Evolutionary conservation across 2,797 vertebrate genomes (phyloP), one percentile per base, ranked within the genome.

Genomic region (Atherinosoma microstoma): DNA sequence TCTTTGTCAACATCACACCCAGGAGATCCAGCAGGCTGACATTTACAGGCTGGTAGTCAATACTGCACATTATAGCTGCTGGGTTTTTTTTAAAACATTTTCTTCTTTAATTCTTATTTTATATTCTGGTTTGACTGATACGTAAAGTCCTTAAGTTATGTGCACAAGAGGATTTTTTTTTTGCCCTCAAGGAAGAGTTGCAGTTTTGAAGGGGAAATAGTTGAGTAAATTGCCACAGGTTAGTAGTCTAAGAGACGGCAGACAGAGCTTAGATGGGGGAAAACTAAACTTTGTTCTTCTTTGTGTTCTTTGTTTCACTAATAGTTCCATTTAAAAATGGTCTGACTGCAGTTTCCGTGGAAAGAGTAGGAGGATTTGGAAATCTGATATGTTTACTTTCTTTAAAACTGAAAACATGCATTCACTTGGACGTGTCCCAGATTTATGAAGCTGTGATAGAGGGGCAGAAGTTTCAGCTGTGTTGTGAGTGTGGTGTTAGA

Each of bases 21-120:
- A 10, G 7, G 75, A 87, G 80, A 84, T 73, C 18, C 72, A 67
- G 54, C 10, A 15, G n/a, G n/a, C n/a, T 65, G 78, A 85, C 61
- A 22, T 79, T 90, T 83, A 75, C 47, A 64, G 36, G 70, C 30
- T 61, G 76, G 70, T 67, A 58, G 61, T 81, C 87, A 76, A 64
- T 70, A 54, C 58, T 70, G 68, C 47, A 54, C 53, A 49, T 69
- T 70, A 61, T 68, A 40, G 71, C 70, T 16, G n/a, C 58, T 18
- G 15, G 9, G 10, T 1, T 64, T 24, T 53, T 22, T 45, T 1
- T 6, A 45, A 18, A 45, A 2, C 5, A 13, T 2, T 20, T 47
- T 7, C 42, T 70, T 49, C 74, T 29, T 49, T 34, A 24, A 45
- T 64, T 83, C 62, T 79, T 49, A 29, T 59, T 64, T 64, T 73